Percentiles rank a stretch among this genome's conserved stretches.
Evolutionary conservation across 2,797 vertebrate species (phyloP).

Genomic region (Rallus crepitans): DNA sequence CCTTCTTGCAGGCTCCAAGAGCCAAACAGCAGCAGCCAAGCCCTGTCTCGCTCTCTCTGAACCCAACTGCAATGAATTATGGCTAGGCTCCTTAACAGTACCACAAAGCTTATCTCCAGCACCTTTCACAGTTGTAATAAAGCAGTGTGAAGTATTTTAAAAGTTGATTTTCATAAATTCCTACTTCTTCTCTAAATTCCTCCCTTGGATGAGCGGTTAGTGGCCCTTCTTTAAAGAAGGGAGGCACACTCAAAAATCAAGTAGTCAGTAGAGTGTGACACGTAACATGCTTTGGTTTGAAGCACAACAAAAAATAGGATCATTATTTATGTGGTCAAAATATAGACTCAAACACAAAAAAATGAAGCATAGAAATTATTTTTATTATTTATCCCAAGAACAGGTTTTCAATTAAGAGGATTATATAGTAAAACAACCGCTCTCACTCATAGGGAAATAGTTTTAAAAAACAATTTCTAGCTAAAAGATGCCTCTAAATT

Average conservation of each 20-base stretch:
- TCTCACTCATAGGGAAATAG: neutral
- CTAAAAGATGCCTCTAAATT: conserved; percentile 1
- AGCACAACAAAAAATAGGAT: neutral
- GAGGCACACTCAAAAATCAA: neutral
- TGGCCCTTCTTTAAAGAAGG: neutral
- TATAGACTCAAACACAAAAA: neutral
- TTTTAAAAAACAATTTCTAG: neutral
- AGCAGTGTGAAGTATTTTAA: neutral
- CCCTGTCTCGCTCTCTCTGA: neutral
- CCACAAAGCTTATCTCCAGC: neutral
- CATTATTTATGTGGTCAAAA: neutral
- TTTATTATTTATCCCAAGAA: neutral
- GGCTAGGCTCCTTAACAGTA: neutral
- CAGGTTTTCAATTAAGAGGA: conserved; percentile 9
- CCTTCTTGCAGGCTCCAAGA: neutral
- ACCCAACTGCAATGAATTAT: neutral
- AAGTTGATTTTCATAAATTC: neutral
- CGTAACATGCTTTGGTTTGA: neutral
- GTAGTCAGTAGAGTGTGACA: neutral
- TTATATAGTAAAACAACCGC: neutral
- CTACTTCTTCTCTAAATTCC: neutral
- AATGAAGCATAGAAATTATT: neutral
- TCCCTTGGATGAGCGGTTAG: neutral
- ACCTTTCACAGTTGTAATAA: neutral
- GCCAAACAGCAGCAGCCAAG: neutral